Conservation (phyloP, 2,888 invertebrate genomes). For the Tigriopus californicus region DNA sequence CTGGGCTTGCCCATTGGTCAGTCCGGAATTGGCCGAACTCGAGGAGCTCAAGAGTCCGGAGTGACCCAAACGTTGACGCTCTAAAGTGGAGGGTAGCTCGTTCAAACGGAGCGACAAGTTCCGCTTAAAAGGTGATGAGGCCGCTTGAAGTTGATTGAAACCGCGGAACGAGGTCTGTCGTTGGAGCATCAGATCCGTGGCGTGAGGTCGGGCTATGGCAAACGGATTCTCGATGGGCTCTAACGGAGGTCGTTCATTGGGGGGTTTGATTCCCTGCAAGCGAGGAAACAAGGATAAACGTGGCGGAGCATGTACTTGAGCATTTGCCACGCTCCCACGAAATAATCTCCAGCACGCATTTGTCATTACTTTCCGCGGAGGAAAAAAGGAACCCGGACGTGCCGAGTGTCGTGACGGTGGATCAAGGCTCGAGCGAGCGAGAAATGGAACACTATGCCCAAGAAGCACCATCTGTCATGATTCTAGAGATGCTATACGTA, state of each 20-base stretch:
- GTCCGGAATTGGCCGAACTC: neutral
- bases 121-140: slow-evolving; percentile 67
- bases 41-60: neutral
- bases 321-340: no score
- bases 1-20: neutral
- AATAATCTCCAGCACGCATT: no score
- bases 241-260: slow-evolving; percentile 23
- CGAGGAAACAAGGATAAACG: neutral
- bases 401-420: no score
- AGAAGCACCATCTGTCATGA: no score
- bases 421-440: no score
- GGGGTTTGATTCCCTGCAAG: slow-evolving; percentile 2
- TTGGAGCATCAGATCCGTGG: slow-evolving; percentile 79
- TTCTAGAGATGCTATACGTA: no score
- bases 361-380: no score
- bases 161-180: slow-evolving; percentile 88
- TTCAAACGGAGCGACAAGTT: slow-evolving; percentile 85
- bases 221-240: slow-evolving; percentile 56
- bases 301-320: no score
- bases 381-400: no score
- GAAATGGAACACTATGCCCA: no score
- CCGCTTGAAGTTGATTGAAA: slow-evolving; percentile 44
- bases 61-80: slow-evolving; percentile 35
- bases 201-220: slow-evolving; percentile 87
- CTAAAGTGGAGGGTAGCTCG: slow-evolving; percentile 85